These are phyloP conservation scores for Mantis religiosa DNA, from an alignment of 2,888 invertebrate species.

Conservation along the genomic window DNA sequence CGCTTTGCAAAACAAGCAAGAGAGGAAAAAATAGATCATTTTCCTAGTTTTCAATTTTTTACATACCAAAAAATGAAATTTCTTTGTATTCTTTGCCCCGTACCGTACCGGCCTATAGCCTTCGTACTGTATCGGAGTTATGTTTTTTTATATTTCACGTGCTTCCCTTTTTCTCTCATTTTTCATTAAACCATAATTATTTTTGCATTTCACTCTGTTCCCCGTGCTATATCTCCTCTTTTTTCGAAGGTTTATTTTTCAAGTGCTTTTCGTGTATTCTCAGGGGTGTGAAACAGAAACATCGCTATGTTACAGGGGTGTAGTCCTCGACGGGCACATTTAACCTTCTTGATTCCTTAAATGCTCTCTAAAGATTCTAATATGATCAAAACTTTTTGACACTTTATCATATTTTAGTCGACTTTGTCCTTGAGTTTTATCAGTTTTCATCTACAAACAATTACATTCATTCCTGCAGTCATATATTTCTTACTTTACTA, in stretches of 20 bases:
- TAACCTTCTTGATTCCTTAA: no score
- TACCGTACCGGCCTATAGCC: not conserved
- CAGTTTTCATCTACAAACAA: no score
- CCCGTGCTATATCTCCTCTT: not conserved
- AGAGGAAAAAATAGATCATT: not conserved
- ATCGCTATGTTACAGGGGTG: not conserved
- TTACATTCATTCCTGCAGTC: no score
- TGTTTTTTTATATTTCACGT: not conserved
- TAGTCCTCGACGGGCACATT: not conserved
- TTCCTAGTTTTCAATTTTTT: constrained; percentile 3
- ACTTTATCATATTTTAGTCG: no score
- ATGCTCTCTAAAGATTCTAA: no score
- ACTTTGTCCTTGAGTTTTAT: no score
- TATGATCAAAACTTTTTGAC: no score
- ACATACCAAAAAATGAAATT: not conserved
- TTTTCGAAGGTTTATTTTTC: not conserved
- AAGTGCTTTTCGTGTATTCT: not conserved
- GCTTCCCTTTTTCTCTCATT: not conserved
- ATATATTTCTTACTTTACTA: no score
- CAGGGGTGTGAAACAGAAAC: not conserved
- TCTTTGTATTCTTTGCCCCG: constrained; percentile 4
- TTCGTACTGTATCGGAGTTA: not conserved
- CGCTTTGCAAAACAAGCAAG: not conserved
- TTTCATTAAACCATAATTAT: constrained; percentile 8
- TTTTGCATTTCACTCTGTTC: not conserved